Conservation (phyloP, 2,113 vertebrate genomes). For the Cephalopterus ornatus region DNA sequence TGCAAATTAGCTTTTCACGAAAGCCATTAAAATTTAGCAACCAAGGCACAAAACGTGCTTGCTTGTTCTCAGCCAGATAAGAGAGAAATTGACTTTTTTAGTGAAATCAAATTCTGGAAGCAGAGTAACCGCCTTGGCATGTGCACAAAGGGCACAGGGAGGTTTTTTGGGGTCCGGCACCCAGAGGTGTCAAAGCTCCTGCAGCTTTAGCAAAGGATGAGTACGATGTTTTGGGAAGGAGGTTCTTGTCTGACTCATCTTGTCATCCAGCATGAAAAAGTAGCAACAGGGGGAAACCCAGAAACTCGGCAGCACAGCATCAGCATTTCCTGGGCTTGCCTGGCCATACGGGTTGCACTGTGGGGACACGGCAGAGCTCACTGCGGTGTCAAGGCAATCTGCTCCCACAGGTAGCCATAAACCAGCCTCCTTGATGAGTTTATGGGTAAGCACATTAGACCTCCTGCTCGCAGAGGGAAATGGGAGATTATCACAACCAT, state of each 20-base stretch:
- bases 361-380: background rate
- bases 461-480: background rate
- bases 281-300: background rate
- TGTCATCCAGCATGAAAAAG: background rate
- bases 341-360: background rate
- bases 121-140: accelerated
- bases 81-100: slow-evolving; percentile 25
- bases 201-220: background rate
- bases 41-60: slow-evolving; percentile 1
- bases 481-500: background rate
- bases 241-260: background rate
- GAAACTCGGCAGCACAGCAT: background rate
- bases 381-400: background rate
- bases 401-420: background rate
- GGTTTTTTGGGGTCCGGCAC: background rate
- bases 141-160: background rate
- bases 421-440: slow-evolving; percentile 12
- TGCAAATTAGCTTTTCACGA: slow-evolving; percentile 39
- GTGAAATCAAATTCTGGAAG: slow-evolving; percentile 1
- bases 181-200: background rate
- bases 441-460: slow-evolving; percentile 2
- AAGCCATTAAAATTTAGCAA: slow-evolving; percentile 52
- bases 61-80: slow-evolving; percentile 31
- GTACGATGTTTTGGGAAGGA: background rate
- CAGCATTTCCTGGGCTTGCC: background rate